Percentiles rank a stretch among this genome's conserved stretches.
phyloP scores from a whole-genome alignment of 2,113 vertebrate species.

The Miniopterus natalensis region DNA sequence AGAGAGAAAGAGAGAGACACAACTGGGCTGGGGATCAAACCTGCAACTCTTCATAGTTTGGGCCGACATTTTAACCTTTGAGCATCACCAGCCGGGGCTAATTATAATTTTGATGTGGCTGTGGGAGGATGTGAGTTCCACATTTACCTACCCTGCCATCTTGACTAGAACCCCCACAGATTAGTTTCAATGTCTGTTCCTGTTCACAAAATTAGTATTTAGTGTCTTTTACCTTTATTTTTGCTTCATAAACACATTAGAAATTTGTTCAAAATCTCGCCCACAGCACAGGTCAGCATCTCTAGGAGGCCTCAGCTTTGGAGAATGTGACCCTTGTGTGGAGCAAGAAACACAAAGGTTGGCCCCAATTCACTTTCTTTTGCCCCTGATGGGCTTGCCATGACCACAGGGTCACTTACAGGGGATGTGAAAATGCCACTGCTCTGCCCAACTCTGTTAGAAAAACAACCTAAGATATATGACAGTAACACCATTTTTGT shows the following conservation, averaged over 20 bases:
- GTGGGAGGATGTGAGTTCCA: not conserved
- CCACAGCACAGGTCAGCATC: not conserved
- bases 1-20: too few species aligned
- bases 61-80: too few species aligned
- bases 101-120: not conserved
- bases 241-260: not conserved
- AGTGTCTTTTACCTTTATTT: not conserved
- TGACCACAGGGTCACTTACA: not conserved
- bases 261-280: not conserved
- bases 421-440: not conserved
- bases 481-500: not conserved
- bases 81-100: too few species aligned
- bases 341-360: not conserved
- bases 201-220: slow-evolving; percentile 3
- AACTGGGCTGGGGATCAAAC: too few species aligned
- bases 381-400: too few species aligned
- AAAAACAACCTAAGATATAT: not conserved
- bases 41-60: too few species aligned
- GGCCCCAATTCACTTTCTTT: not conserved
- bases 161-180: not conserved
- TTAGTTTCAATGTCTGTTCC: not conserved
- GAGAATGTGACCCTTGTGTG: not conserved
- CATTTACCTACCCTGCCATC: not conserved
- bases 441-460: not conserved
- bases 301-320: not conserved